Percentiles rank a stretch among this genome's conserved stretches.
Conservation (phyloP, 1,140 invertebrate species). For the Calliopsis andreniformis region DNA sequence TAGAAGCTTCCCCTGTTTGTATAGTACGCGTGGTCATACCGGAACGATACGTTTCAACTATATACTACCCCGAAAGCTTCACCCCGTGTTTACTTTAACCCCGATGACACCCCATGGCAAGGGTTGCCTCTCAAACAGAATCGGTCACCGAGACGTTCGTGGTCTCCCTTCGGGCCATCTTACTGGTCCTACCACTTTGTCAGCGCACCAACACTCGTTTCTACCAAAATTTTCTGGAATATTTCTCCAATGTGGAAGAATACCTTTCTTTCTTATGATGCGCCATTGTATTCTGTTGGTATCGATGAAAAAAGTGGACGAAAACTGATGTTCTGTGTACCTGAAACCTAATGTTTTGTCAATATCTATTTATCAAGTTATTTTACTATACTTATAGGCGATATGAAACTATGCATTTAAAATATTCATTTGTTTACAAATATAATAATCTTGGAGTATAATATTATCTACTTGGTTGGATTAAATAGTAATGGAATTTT, state of each 20-base stretch:
- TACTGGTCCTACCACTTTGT: slow-evolving; percentile 50
- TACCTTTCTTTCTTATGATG: neutral
- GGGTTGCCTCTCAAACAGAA: slow-evolving; percentile 78
- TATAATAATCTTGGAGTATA: no score
- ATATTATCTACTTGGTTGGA: no score
- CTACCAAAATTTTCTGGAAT: slow-evolving; percentile 43
- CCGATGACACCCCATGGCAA: slow-evolving; percentile 71
- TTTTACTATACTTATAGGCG: no score
- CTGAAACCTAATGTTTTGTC: no score
- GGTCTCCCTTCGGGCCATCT: slow-evolving; percentile 60
- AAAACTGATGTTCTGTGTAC: no score
- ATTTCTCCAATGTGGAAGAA: neutral
- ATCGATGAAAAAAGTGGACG: no score
- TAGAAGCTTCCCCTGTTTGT: slow-evolving; percentile 77
- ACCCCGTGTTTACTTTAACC: slow-evolving; percentile 76
- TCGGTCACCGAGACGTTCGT: slow-evolving; percentile 75
- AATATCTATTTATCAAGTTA: no score
- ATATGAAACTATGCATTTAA: no score
- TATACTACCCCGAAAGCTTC: slow-evolving; percentile 68
- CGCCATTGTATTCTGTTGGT: no score
- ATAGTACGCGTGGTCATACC: slow-evolving; percentile 76
- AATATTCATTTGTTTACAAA: no score
- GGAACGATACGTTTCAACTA: slow-evolving; percentile 77
- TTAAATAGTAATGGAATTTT: no score
- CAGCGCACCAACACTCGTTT: slow-evolving; percentile 39